These are phyloP conservation scores for Brevimyrus niger DNA, from an alignment of 2,113 vertebrate species.

Conservation along the genomic window DNA sequence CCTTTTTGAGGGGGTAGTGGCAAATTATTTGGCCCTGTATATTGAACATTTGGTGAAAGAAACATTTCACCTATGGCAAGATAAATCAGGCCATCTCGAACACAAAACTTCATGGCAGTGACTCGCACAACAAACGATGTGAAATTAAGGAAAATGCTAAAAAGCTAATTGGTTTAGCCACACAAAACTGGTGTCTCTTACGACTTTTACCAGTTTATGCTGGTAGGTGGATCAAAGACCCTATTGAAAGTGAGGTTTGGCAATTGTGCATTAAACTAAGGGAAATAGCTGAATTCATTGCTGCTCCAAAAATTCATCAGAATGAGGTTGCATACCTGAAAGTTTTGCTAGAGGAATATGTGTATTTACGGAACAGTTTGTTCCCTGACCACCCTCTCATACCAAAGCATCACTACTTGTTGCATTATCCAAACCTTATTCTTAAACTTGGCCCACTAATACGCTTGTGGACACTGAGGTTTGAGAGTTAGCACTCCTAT, in stretches of 20 bases:
- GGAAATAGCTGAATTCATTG: constrained; percentile 6
- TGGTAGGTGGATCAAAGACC: background rate
- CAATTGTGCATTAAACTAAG: background rate
- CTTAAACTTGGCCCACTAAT: constrained; percentile 25
- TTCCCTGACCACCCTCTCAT: background rate
- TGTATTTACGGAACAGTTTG: background rate
- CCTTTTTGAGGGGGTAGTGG: background rate
- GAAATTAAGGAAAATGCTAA: background rate
- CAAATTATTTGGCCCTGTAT: background rate
- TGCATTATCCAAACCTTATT: constrained; percentile 11
- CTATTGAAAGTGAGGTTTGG: constrained; percentile 3
- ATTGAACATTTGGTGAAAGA: background rate
- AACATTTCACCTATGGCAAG: background rate
- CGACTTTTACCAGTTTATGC: background rate
- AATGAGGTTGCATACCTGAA: constrained; percentile 14
- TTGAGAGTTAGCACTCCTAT: constrained; percentile 16
- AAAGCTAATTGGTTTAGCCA: background rate
- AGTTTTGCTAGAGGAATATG: constrained; percentile 12
- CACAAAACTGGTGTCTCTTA: background rate
- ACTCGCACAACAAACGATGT: background rate
- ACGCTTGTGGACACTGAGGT: constrained; percentile 22
- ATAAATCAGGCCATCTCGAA: background rate
- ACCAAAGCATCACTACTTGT: background rate
- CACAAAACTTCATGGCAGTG: background rate
- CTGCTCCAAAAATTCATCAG: constrained; percentile 6